Conservation (phyloP, 2,797 vertebrate species). For the Enteromius anoplus region DNA sequence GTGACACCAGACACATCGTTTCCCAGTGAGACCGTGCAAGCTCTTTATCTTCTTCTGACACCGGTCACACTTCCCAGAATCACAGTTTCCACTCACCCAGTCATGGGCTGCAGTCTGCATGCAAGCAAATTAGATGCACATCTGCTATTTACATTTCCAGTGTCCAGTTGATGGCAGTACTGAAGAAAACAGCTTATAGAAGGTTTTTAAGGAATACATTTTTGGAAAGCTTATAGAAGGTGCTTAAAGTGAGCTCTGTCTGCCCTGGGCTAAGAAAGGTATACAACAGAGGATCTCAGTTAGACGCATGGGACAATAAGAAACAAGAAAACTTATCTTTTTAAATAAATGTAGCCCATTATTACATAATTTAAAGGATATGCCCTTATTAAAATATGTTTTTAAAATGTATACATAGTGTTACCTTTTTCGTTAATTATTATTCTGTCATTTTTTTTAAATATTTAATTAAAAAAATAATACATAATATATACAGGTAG, state of each 20-base stretch:
- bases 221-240: not conserved
- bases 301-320: not conserved
- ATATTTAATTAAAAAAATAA: not conserved
- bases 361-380: not conserved
- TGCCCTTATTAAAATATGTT: not conserved
- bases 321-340: not conserved
- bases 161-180: constrained; percentile 7
- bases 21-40: constrained; percentile 86
- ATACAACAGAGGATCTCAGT: not conserved
- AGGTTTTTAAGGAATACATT: not conserved
- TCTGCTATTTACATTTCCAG: constrained; percentile 18
- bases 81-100: constrained; percentile 91
- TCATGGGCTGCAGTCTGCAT: constrained; percentile 84
- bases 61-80: constrained; percentile 83
- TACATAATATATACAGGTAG: not conserved
- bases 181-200: not conserved
- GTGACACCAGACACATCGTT: constrained; percentile 94
- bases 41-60: constrained; percentile 94
- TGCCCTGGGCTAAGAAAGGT: not conserved
- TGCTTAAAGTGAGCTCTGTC: not conserved
- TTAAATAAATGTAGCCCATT: not conserved
- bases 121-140: constrained; percentile 22
- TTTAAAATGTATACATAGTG: not conserved
- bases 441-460: not conserved
- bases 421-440: not conserved